Percentiles rank a stretch among this genome's conserved stretches.
Conservation (phyloP, 2,797 vertebrate species). For the Notoglanidium macrostoma region DNA sequence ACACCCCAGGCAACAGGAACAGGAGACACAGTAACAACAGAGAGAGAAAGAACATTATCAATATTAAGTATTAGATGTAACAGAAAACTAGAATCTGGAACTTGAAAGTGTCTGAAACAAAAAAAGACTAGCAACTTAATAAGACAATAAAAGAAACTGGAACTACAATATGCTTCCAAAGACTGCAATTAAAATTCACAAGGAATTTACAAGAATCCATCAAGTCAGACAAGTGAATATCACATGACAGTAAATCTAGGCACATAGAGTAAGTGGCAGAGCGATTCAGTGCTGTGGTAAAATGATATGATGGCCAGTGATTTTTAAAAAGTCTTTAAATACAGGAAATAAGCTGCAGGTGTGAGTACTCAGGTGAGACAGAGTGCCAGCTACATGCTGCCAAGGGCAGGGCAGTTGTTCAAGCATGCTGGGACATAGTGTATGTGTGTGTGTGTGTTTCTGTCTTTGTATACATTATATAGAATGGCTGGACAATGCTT, state of each 20-base stretch:
- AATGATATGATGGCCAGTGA: neutral
- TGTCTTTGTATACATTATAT: neutral
- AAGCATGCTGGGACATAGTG: neutral
- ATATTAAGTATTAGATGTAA: neutral
- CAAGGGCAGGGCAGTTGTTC: neutral
- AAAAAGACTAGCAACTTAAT: neutral
- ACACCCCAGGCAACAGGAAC: neutral
- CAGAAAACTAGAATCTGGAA: neutral
- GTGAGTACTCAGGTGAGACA: neutral
- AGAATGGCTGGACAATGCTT: neutral
- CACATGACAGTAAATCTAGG: neutral
- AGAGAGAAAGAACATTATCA: neutral
- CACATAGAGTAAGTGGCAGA: neutral
- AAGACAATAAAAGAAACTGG: neutral
- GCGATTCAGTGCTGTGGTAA: neutral
- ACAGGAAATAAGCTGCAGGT: constrained; percentile 13
- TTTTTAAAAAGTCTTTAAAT: neutral
- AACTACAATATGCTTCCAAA: neutral
- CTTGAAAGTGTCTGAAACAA: neutral
- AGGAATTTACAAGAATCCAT: neutral
- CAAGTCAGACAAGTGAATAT: neutral
- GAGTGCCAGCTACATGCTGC: neutral
- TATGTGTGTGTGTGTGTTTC: neutral
- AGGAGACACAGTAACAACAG: neutral
- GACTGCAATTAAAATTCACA: neutral